These are phyloP conservation scores for Terrapene triunguis DNA, from an alignment of 2,113 vertebrate species.

Conservation along the genomic window DNA sequence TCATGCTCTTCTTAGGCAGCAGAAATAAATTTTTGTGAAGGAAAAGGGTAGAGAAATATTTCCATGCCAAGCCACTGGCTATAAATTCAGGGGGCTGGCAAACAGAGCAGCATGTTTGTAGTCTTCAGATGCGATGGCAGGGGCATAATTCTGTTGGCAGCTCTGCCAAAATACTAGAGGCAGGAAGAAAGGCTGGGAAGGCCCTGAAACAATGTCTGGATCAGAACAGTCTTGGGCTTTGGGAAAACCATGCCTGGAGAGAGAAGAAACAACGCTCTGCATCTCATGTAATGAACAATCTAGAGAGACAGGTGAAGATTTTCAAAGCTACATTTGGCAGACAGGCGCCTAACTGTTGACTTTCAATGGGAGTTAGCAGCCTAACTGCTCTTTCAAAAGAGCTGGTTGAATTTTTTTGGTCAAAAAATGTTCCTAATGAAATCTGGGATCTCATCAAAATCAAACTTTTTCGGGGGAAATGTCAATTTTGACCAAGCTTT, in stretches of 20 bases:
- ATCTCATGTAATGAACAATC: background rate
- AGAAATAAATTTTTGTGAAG: rapidly evolving
- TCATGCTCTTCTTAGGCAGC: rapidly evolving
- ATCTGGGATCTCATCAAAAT: background rate
- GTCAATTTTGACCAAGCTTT: too few relatives aligned
- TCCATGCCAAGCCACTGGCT: background rate
- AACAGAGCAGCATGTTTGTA: background rate
- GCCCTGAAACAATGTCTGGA: background rate
- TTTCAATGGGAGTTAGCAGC: background rate
- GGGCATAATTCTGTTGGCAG: background rate
- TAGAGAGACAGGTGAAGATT: background rate
- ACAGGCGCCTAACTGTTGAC: background rate
- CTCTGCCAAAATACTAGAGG: background rate
- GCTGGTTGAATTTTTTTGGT: background rate
- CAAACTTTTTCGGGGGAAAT: background rate
- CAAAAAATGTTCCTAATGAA: background rate
- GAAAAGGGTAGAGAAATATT: background rate
- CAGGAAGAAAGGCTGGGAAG: background rate
- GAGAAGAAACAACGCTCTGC: too few relatives aligned
- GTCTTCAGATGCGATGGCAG: background rate
- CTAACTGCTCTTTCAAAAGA: background rate
- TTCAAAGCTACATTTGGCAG: background rate
- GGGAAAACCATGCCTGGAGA: too few relatives aligned
- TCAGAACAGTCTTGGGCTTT: background rate
- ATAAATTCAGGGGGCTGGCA: background rate